Evolutionary conservation across 1,140 invertebrate genomes (phyloP).

Genomic region (Micrasema longulum): DNA sequence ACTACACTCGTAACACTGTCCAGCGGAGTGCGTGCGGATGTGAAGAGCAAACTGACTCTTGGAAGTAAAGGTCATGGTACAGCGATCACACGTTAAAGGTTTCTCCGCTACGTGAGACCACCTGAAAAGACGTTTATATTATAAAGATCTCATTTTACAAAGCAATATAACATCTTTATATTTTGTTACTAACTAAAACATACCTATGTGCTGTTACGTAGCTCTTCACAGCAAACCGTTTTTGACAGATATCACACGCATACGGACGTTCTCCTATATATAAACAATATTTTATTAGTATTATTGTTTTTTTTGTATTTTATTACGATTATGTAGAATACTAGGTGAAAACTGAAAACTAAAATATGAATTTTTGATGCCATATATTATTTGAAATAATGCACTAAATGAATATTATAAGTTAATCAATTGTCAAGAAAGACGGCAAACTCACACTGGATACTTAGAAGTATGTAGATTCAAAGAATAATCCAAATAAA

Average conservation of each 20-base stretch:
- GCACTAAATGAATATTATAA: not conserved
- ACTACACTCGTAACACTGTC: slow-evolving; percentile 77
- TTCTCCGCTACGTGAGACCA: slow-evolving; percentile 83
- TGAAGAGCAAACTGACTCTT: slow-evolving; percentile 79
- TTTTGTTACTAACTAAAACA: too few relatives aligned
- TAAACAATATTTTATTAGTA: too few relatives aligned
- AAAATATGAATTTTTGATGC: too few relatives aligned
- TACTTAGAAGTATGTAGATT: slow-evolving; percentile 6
- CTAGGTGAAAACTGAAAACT: too few relatives aligned
- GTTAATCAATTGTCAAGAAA: slow-evolving; percentile 39
- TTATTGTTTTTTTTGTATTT: too few relatives aligned
- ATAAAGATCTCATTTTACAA: too few relatives aligned
- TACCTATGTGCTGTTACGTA: slow-evolving; percentile 79
- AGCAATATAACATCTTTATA: too few relatives aligned
- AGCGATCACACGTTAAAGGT: slow-evolving; percentile 77
- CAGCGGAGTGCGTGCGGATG: slow-evolving; percentile 78
- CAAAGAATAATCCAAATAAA: slow-evolving; percentile 46
- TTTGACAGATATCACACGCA: slow-evolving; percentile 80
- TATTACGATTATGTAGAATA: too few relatives aligned
- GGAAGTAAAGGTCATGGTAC: slow-evolving; percentile 78
- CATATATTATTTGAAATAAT: not conserved
- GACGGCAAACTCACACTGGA: slow-evolving; percentile 40
- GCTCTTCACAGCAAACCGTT: slow-evolving; percentile 81
- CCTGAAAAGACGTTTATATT: slow-evolving; percentile 56
- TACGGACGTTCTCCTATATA: slow-evolving; percentile 74